Evolutionary conservation across 2,113 vertebrate species (phyloP).

Genomic region (Salvelinus alpinus): DNA sequence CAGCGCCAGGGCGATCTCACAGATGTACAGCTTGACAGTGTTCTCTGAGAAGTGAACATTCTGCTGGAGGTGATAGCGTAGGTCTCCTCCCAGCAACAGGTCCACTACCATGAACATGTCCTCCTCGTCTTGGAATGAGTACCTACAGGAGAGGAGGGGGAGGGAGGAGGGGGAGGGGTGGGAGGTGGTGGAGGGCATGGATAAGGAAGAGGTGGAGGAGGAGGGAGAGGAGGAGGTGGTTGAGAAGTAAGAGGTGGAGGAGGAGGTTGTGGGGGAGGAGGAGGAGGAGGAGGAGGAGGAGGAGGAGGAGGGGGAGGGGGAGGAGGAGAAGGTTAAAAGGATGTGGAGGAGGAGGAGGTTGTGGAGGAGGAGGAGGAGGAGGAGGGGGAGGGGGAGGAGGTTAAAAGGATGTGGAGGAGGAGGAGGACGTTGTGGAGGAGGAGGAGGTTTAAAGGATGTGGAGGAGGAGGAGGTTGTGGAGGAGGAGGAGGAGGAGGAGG

Average conservation of each 20-base stretch:
- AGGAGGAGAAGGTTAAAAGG: too few species aligned
- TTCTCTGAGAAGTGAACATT: conserved; percentile 89
- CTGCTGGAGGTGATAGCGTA: conserved; percentile 96
- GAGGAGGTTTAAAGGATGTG: too few species aligned
- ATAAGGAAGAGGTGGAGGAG: neutral
- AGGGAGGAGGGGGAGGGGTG: neutral
- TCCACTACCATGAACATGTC: conserved; percentile 99
- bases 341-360: too few species aligned
- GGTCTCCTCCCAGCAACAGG: conserved; percentile 91
- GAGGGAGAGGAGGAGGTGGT: neutral
- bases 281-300: too few species aligned
- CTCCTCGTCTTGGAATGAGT: conserved; percentile 97
- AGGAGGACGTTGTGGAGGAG: too few species aligned
- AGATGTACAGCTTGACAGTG: conserved; percentile 91
- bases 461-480: too few species aligned
- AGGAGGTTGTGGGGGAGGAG: too few species aligned
- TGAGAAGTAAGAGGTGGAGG: neutral
- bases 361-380: too few species aligned
- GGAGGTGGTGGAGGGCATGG: too few species aligned
- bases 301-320: too few species aligned
- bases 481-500: neutral
- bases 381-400: too few species aligned
- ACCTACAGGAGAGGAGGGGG: conserved; percentile 72
- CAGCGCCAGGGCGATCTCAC: conserved; percentile 88
- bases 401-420: too few species aligned